Evolutionary conservation across 2,888 invertebrate genomes (phyloP).

Genomic region (Criorhina ranunculi): DNA sequence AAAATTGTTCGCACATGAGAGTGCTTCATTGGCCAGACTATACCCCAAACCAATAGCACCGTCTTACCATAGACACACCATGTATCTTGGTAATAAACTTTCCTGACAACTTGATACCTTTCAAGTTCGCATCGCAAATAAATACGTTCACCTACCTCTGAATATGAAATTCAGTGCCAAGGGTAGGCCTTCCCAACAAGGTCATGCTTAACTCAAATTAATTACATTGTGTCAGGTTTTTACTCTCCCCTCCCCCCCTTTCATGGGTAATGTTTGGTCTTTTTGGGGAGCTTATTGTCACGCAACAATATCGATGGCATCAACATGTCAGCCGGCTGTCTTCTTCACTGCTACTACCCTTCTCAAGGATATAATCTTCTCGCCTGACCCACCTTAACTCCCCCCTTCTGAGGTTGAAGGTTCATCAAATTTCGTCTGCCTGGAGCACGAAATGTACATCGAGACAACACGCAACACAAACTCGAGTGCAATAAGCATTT

Average conservation of each 20-base stretch:
- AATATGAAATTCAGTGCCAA: slow-evolving; percentile 8
- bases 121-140: slow-evolving; percentile 13
- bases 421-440: neutral
- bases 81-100: slow-evolving; percentile 37
- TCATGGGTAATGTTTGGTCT: neutral
- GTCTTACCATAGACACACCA: neutral
- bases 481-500: slow-evolving; percentile 18
- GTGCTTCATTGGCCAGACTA: neutral
- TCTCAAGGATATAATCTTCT: neutral
- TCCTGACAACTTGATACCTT: slow-evolving; percentile 54
- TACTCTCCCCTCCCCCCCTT: neutral
- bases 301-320: slow-evolving; percentile 63
- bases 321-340: slow-evolving; percentile 62
- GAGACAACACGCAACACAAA: slow-evolving; percentile 36
- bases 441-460: neutral
- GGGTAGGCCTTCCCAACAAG: slow-evolving; percentile 43
- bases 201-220: slow-evolving; percentile 62
- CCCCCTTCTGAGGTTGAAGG: slow-evolving; percentile 6
- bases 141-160: neutral
- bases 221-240: slow-evolving; percentile 51
- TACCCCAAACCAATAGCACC: no score
- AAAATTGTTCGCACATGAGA: no score
- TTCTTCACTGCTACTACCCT: slow-evolving; percentile 27
- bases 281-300: slow-evolving; percentile 43
- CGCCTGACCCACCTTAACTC: neutral